A percentile compares a stretch with the other conserved stretches of the same genome.
Conservation (phyloP, 2,113 vertebrate species). For the Hippocampus abdominalis region DNA sequence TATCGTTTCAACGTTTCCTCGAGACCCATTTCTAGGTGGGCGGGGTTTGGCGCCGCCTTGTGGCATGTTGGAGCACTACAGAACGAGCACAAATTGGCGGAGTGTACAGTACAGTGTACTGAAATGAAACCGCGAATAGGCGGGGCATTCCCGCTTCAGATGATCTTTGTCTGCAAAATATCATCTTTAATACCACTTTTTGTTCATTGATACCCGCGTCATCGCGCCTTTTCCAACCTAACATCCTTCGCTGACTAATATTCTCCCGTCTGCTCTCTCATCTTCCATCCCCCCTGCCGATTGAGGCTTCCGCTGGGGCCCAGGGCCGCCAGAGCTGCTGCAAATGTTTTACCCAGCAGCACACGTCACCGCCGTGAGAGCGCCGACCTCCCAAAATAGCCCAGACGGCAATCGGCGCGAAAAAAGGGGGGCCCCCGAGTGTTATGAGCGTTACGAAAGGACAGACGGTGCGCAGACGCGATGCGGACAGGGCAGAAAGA, state of each 20-base stretch:
- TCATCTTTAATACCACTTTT: background rate
- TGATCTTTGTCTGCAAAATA: background rate
- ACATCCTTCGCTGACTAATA: background rate
- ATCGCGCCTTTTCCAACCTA: background rate
- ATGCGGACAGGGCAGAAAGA: conserved; percentile 12
- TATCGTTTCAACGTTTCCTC: too few relatives aligned
- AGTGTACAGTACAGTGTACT: too few relatives aligned
- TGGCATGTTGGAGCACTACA: too few relatives aligned
- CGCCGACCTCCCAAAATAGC: conserved; percentile 64
- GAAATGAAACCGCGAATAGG: background rate
- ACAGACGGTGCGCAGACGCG: conserved; percentile 30
- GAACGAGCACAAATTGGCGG: too few relatives aligned
- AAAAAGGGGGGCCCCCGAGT: conserved; percentile 43
- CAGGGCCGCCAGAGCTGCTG: conserved; percentile 45
- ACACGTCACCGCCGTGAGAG: conserved; percentile 65
- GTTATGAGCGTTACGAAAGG: conserved; percentile 36
- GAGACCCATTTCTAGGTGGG: too few relatives aligned
- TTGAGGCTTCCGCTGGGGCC: conserved; percentile 53
- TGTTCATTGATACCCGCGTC: background rate
- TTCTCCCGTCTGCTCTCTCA: conserved; percentile 3
- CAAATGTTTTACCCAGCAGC: conserved; percentile 72
- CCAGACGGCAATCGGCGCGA: conserved; percentile 56
- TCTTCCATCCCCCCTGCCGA: conserved; percentile 42
- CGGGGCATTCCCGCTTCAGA: background rate
- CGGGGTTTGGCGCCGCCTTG: too few relatives aligned